phyloP scores from a whole-genome alignment of 1,140 invertebrate genomes.

The Plectrocnemia conspersa region DNA sequence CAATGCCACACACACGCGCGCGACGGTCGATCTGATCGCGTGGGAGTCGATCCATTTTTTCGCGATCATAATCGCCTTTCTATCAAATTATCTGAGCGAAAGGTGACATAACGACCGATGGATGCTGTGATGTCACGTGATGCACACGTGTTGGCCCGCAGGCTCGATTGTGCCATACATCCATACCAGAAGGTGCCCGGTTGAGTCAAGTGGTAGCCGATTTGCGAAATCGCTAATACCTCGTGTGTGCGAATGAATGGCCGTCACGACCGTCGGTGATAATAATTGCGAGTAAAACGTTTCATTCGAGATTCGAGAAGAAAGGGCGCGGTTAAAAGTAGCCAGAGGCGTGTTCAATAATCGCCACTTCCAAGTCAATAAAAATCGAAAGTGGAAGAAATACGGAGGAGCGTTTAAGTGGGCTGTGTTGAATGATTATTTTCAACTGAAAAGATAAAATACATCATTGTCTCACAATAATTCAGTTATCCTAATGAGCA shows the following conservation, averaged over 20 bases:
- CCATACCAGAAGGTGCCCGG: background rate
- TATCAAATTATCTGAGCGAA: background rate
- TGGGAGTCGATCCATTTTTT: background rate
- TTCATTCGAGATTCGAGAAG: background rate
- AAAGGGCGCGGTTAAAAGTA: background rate
- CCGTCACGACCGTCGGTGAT: too few species aligned
- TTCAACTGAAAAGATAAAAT: too few species aligned
- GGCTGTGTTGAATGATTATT: too few species aligned
- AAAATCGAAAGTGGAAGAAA: too few species aligned
- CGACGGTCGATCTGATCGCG: background rate
- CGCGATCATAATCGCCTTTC: background rate
- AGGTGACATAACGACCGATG: conserved; percentile 7
- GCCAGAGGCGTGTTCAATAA: background rate
- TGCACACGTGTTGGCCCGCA: conserved; percentile 14
- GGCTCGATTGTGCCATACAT: conserved; percentile 2
- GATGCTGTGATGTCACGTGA: background rate
- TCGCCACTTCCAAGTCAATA: too few species aligned
- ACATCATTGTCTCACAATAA: too few species aligned
- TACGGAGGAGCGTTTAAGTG: too few species aligned
- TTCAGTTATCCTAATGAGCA: too few species aligned
- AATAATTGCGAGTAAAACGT: too few species aligned
- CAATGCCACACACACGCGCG: background rate
- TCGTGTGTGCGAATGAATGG: too few species aligned
- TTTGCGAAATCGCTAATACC: background rate
- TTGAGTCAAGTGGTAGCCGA: background rate